phyloP scores from a whole-genome alignment of 2,797 vertebrate genomes.

The Hephaestus fuliginosus region DNA sequence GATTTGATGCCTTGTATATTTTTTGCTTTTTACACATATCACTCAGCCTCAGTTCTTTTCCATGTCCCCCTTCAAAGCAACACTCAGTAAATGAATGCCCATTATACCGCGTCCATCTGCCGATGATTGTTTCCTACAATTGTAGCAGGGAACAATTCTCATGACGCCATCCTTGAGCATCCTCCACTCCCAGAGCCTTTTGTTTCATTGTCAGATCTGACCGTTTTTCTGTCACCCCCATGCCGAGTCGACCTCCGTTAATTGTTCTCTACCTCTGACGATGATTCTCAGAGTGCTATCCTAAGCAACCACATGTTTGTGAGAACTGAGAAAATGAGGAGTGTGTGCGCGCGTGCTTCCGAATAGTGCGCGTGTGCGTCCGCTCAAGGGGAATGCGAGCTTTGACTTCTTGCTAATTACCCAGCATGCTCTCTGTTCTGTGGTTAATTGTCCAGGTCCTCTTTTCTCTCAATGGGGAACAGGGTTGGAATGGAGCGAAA shows the following conservation, averaged over 20 bases:
- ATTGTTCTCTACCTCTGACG: slow-evolving; percentile 75
- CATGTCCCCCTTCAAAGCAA: slow-evolving; percentile 46
- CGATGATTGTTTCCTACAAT: slow-evolving; percentile 46
- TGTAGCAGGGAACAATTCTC: slow-evolving; percentile 60
- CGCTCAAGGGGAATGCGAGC: slow-evolving; percentile 77
- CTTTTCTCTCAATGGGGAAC: slow-evolving; percentile 71
- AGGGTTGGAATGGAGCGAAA: slow-evolving; percentile 72
- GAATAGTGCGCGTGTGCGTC: slow-evolving; percentile 34
- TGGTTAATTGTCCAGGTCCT: slow-evolving; percentile 86
- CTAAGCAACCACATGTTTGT: slow-evolving; percentile 71
- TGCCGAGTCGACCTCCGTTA: slow-evolving; percentile 62
- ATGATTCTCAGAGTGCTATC: slow-evolving; percentile 63
- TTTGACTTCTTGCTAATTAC: slow-evolving; percentile 87
- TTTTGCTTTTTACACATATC: slow-evolving; percentile 26
- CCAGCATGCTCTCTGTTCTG: slow-evolving; percentile 85
- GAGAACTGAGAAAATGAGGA: slow-evolving; percentile 55
- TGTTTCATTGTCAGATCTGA: slow-evolving; percentile 74
- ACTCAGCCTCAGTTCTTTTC: slow-evolving; percentile 28
- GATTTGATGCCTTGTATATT: slow-evolving; percentile 19
- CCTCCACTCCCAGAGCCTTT: slow-evolving; percentile 45
- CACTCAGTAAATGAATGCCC: slow-evolving; percentile 42
- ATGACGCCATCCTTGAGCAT: slow-evolving; percentile 40
- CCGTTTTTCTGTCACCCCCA: slow-evolving; percentile 60
- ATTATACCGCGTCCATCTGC: slow-evolving; percentile 56
- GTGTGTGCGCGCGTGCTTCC: slow-evolving; percentile 23